Percentiles rank a stretch among this genome's conserved stretches.
Conservation (phyloP, 2,888 invertebrate species). For the Plebejus melissa region DNA sequence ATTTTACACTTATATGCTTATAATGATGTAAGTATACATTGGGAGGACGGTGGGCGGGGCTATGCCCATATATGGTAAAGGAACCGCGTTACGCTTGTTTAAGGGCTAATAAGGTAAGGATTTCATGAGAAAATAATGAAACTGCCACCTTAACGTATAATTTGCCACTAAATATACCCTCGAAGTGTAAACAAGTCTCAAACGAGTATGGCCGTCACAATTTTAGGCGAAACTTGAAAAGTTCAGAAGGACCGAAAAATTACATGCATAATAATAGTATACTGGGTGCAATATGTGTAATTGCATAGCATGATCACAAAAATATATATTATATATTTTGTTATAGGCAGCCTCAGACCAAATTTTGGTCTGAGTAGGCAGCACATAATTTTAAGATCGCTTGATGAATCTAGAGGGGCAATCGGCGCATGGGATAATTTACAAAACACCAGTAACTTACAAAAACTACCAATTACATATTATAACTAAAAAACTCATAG, state of each 20-base stretch:
- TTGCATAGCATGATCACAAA: background rate
- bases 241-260: background rate
- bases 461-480: no score
- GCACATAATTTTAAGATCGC: background rate
- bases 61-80: background rate
- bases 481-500: no score
- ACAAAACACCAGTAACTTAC: no score
- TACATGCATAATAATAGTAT: background rate
- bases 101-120: background rate
- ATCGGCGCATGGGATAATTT: no score
- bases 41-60: background rate
- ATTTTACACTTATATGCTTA: slow-evolving; percentile 21
- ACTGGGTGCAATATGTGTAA: background rate
- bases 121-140: slow-evolving; percentile 20
- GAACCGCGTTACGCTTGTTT: slow-evolving; percentile 14
- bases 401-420: background rate
- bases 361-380: no score
- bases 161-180: slow-evolving; percentile 7
- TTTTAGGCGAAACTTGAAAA: background rate
- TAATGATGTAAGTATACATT: slow-evolving; percentile 22
- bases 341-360: background rate
- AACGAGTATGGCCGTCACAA: background rate
- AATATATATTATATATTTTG: no score
- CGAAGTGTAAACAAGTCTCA: background rate
- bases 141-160: background rate